phyloP scores from a whole-genome alignment of 2,888 invertebrate species.

The Platycheirus albimanus region DNA sequence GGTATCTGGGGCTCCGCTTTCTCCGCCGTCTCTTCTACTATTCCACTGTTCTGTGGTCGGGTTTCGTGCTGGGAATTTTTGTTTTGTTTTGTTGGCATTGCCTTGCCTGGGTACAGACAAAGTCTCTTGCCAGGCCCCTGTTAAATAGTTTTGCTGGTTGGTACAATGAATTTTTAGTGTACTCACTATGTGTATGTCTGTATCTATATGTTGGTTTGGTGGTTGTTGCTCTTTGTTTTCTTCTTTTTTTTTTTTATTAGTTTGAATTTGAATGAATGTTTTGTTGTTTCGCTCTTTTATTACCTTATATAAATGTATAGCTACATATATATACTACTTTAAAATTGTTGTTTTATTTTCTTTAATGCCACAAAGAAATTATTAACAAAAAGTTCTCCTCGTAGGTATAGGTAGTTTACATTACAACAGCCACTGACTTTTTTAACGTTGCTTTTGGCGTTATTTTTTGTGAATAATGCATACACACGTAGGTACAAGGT shows the following conservation, averaged over 20 bases:
- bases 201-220: constrained; percentile 29
- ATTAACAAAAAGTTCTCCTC: too few species aligned
- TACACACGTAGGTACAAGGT: too few species aligned
- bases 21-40: constrained; percentile 42
- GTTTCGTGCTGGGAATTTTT: constrained; percentile 72
- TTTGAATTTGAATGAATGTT: constrained; percentile 31
- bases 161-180: constrained; percentile 63
- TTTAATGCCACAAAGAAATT: too few species aligned
- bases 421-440: background rate
- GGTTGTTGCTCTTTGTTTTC: constrained; percentile 61
- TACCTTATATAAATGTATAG: background rate
- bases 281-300: constrained; percentile 38
- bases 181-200: constrained; percentile 24
- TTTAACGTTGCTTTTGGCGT: too few species aligned
- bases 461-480: too few species aligned
- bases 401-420: too few species aligned
- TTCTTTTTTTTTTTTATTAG: constrained; percentile 11
- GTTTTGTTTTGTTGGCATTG: constrained; percentile 59
- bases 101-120: constrained; percentile 71
- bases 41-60: constrained; percentile 51
- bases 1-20: constrained; percentile 38
- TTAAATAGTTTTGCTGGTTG: constrained; percentile 73
- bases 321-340: too few species aligned
- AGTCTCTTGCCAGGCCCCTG: constrained; percentile 75
- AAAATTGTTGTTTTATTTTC: too few species aligned